These are phyloP conservation scores for Apotomis capreana DNA, from an alignment of 2,888 invertebrate species.

Conservation along the genomic window DNA sequence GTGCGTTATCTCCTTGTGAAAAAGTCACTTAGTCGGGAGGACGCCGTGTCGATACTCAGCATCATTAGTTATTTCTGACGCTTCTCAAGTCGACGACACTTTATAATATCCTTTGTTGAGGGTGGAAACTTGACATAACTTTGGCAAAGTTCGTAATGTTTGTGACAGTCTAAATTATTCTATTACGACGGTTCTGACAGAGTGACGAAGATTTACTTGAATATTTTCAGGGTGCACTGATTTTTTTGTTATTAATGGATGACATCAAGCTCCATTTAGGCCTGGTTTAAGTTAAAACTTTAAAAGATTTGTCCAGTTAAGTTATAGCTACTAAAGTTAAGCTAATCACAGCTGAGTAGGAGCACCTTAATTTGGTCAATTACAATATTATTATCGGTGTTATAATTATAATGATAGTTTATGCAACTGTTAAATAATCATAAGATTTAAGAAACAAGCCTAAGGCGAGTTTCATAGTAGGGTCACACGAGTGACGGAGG, in stretches of 20 bases:
- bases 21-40: slow-evolving; percentile 38
- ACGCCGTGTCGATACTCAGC: slow-evolving; percentile 38
- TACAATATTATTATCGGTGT: no score
- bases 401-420: no score
- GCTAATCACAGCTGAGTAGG: no score
- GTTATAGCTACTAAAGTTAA: no score
- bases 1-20: slow-evolving; percentile 39
- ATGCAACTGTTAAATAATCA: no score
- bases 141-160: slow-evolving; percentile 53
- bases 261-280: background rate
- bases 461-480: no score
- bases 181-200: slow-evolving; percentile 55
- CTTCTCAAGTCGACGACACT: slow-evolving; percentile 41
- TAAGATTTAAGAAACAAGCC: no score
- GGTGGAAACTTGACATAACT: slow-evolving; percentile 51
- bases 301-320: no score
- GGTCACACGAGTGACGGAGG: no score
- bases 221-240: slow-evolving; percentile 31
- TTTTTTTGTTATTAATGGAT: slow-evolving; percentile 21
- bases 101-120: slow-evolving; percentile 53
- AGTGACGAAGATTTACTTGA: slow-evolving; percentile 41
- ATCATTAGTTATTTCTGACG: slow-evolving; percentile 42
- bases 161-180: slow-evolving; percentile 57
- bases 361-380: no score
- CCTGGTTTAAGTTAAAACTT: no score